A percentile compares a stretch with the other conserved stretches of the same genome.
Evolutionary conservation across 2,888 invertebrate species (phyloP).

Genomic region (Theodoxus fluviatilis): DNA sequence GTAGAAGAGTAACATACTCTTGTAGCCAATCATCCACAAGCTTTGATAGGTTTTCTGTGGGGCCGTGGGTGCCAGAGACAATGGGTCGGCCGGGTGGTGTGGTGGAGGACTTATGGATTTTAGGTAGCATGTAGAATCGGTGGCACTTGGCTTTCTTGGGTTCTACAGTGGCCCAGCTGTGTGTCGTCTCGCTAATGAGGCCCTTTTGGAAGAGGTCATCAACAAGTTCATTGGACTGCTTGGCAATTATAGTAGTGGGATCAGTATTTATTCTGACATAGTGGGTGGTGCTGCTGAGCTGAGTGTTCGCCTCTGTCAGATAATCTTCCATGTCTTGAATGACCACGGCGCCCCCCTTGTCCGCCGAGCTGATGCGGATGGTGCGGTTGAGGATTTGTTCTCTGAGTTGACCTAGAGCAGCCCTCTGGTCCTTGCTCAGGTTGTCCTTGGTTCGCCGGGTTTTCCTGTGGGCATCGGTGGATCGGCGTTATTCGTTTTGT

Average conservation of each 20-base stretch:
- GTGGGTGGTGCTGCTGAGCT: background rate
- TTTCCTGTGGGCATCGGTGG: background rate
- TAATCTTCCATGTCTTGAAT: slow-evolving; percentile 3
- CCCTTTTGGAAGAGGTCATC: background rate
- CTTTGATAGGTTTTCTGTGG: background rate
- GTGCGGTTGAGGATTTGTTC: background rate
- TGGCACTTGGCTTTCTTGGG: background rate
- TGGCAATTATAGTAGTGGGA: slow-evolving; percentile 5
- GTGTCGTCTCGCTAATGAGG: background rate
- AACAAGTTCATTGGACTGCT: background rate
- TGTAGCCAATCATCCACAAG: background rate
- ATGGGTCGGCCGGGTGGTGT: slow-evolving; percentile 8
- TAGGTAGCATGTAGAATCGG: background rate
- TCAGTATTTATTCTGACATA: background rate
- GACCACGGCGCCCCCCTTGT: slow-evolving; percentile 7
- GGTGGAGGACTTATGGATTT: background rate
- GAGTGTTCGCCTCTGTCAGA: background rate
- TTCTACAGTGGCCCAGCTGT: background rate
- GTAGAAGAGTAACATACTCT: background rate
- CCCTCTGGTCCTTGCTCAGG: background rate
- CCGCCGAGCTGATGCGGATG: background rate
- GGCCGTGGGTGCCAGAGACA: background rate
- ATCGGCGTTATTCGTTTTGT: too few relatives aligned
- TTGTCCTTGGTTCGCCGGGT: background rate
- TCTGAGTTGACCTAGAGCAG: background rate